phyloP scores from a whole-genome alignment of 1,140 invertebrate species.

The Proales similis region DNA sequence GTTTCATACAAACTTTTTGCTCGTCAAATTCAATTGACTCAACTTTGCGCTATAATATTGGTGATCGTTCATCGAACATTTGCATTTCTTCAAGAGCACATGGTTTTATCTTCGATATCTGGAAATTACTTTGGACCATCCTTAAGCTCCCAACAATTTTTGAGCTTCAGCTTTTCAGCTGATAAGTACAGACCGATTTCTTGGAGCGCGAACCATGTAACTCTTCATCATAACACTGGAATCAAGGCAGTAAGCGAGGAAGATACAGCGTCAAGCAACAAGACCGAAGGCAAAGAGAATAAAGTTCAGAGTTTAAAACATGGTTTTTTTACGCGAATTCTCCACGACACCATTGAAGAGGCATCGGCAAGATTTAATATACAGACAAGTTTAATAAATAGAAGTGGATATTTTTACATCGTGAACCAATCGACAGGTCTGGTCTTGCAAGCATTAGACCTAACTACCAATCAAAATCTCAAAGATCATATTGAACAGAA shows the following conservation, averaged over 20 bases:
- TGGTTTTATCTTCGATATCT: not conserved
- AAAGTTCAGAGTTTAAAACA: no score
- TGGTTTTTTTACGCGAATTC: not conserved
- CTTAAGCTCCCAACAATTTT: no score
- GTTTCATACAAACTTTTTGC: slow-evolving; percentile 32
- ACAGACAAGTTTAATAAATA: slow-evolving; percentile 16
- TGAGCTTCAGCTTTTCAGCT: slow-evolving; percentile 17
- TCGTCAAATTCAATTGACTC: slow-evolving; percentile 3
- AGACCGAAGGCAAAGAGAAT: not conserved
- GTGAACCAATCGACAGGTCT: slow-evolving; percentile 33
- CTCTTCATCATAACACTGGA: slow-evolving; percentile 25
- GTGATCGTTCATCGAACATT: slow-evolving; percentile 6
- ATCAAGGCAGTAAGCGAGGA: not conserved
- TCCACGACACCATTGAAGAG: slow-evolving; percentile 7
- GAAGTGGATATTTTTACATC: slow-evolving; percentile 29
- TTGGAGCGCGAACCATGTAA: slow-evolving; percentile 26
- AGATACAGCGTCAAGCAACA: not conserved
- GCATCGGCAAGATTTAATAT: not conserved
- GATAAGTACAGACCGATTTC: slow-evolving; percentile 16
- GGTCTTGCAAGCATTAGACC: slow-evolving; percentile 25
- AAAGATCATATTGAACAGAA: slow-evolving; percentile 35
- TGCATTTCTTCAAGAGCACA: not conserved
- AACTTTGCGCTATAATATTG: slow-evolving; percentile 15
- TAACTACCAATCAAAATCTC: slow-evolving; percentile 5
- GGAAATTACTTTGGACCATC: slow-evolving; percentile 2